Percentiles rank a stretch among this genome's conserved stretches.
phyloP scores from a whole-genome alignment of 2,888 invertebrate genomes.

The Tenodera sinensis region DNA sequence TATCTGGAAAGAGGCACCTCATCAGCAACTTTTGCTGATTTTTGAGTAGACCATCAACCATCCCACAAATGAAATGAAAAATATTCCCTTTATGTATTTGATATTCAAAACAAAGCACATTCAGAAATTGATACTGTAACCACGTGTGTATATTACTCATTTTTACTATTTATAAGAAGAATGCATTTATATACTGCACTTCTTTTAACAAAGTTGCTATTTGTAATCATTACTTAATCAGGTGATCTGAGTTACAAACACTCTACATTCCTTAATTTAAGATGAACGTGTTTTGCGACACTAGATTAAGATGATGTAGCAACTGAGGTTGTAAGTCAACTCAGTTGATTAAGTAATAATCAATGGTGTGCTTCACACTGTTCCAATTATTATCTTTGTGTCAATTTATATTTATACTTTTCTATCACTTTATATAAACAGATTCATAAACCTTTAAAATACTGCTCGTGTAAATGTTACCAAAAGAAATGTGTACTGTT shows the following conservation, averaged over 20 bases:
- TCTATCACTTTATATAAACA: neutral
- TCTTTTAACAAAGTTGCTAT: neutral
- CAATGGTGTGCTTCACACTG: too few relatives aligned
- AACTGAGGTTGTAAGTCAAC: too few relatives aligned
- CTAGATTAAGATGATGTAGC: too few relatives aligned
- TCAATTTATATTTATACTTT: neutral
- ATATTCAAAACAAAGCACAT: neutral
- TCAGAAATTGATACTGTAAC: neutral
- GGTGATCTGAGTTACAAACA: too few relatives aligned
- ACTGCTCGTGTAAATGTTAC: neutral
- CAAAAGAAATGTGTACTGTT: neutral
- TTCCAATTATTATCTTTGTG: too few relatives aligned
- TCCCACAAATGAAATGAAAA: neutral
- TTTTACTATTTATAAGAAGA: neutral
- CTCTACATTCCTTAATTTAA: too few relatives aligned
- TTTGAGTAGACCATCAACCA: neutral
- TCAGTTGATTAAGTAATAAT: too few relatives aligned
- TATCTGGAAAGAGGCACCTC: too few relatives aligned
- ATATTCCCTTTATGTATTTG: neutral
- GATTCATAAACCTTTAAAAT: neutral
- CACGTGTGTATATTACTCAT: neutral
- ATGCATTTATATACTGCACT: neutral
- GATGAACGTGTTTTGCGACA: too few relatives aligned
- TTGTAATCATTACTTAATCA: neutral
- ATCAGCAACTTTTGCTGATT: neutral